Evolutionary conservation across 1,140 invertebrate genomes (phyloP).

Genomic region (Ephestia elutella): DNA sequence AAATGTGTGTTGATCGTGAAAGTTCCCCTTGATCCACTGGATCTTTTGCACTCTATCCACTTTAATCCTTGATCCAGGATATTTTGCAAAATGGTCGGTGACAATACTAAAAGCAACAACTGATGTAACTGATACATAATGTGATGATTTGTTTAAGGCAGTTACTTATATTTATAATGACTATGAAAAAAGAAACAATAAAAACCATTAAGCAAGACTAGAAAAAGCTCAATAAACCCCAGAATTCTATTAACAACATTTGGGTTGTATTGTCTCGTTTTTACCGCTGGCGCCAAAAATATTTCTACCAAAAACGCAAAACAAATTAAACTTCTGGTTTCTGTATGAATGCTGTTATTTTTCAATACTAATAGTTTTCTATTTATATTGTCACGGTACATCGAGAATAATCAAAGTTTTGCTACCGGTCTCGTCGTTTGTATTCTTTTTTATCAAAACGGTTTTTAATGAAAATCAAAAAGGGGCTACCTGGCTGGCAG

Average conservation of each 20-base stretch:
- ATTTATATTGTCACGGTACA: slow-evolving; percentile 59
- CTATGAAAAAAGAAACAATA: no score
- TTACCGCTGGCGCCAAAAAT: slow-evolving; percentile 37
- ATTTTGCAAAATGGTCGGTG: no score
- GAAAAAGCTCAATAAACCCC: not conserved
- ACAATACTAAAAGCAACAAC: no score
- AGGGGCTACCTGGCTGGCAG: slow-evolving; percentile 51
- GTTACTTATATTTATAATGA: no score
- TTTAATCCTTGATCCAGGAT: no score
- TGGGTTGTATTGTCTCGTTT: slow-evolving; percentile 9
- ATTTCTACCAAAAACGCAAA: slow-evolving; percentile 23
- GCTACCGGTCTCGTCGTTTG: slow-evolving; percentile 55
- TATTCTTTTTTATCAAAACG: slow-evolving; percentile 34
- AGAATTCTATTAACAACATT: not conserved
- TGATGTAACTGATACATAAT: no score
- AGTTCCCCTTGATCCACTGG: no score
- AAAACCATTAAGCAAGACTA: no score
- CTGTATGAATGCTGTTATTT: slow-evolving; percentile 37
- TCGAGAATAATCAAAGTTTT: slow-evolving; percentile 54
- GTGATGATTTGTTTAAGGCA: no score
- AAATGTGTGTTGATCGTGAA: no score
- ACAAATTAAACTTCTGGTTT: slow-evolving; percentile 32
- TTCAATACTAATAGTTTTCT: slow-evolving; percentile 62
- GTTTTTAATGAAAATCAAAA: slow-evolving; percentile 36
- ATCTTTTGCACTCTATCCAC: no score